Base-by-base conservation (phyloP, 1,140 invertebrate species). In the Bathynomus jamesi region DNA sequence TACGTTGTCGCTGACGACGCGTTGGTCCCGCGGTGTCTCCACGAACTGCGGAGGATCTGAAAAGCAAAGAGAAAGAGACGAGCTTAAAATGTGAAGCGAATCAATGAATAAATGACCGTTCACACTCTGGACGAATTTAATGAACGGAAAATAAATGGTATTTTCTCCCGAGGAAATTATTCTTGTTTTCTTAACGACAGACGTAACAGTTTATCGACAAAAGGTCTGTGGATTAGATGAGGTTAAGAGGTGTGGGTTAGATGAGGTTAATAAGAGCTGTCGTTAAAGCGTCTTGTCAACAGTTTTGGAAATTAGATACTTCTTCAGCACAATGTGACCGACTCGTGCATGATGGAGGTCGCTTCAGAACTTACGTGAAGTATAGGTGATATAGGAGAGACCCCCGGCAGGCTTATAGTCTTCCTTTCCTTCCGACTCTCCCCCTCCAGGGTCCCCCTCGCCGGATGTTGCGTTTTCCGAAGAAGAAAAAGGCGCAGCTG, bases 21-120 rank as follows among this genome's bases (percentile, higher is more conserved):
- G 89, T 79, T 94, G 91, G 81, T 94, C 92, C 72, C 88, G 86
- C 10, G 94, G 94, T 79, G 88, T 88, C 79, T 90, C 89, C 78
- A 91, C 88, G 80, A 96, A 93, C 85, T 93, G 90, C 73, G 93
- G 93, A 64, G 93, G 93, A 89, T 94, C 94, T 96, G 88, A 75
- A 81, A 82, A 72, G 63, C 28, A 84, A 82, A 83, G 79, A 82
- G 79, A 78, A 76, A 70, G 70, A 68, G 24, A 28, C n/a, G n/a
- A n/a, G n/a, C n/a, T n/a, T n/a, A n/a, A n/a, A n/a, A n/a, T 63
- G 46, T 67, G 75, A 63, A 67, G 69, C 32, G 8, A 61, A 17
- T 7, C 28, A 17, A 31, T 67, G 0, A 66, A 25, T 64, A 64
- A 32, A 73, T 32, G n/a, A n/a, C n/a, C n/a, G n/a, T n/a, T n/a